A percentile compares a stretch with the other conserved stretches of the same genome.
These are phyloP conservation scores for Aphelocoma californica DNA, from an alignment of 2,797 vertebrate species.

Conservation along the genomic window DNA sequence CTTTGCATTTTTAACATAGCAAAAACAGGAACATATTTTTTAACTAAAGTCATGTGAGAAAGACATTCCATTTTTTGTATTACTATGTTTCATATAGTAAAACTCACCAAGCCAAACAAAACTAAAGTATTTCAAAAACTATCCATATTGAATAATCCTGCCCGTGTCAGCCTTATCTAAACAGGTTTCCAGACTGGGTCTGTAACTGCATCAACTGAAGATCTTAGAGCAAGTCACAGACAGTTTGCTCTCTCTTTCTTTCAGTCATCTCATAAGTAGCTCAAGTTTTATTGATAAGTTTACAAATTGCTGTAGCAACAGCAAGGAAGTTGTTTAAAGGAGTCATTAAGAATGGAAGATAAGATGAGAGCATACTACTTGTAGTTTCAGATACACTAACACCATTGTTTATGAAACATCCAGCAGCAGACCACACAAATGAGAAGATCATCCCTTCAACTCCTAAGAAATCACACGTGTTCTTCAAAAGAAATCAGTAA, in stretches of 20 bases:
- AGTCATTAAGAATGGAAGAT: background rate
- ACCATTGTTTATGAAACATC: background rate
- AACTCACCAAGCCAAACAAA: background rate
- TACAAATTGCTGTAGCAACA: background rate
- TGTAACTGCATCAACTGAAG: background rate
- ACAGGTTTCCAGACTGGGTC: background rate
- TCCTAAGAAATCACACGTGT: background rate
- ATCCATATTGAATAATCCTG: background rate
- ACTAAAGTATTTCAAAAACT: background rate
- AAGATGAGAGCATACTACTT: background rate
- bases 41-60: background rate
- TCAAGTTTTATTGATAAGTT: background rate
- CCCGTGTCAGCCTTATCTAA: background rate
- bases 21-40: background rate
- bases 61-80: background rate
- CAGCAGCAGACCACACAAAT: background rate
- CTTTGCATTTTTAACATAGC: background rate
- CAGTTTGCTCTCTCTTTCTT: background rate
- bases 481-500: background rate
- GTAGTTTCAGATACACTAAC: background rate
- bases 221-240: background rate
- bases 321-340: background rate
- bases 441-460: rapidly evolving
- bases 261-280: background rate
- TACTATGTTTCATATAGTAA: background rate